Evolutionary conservation across 2,888 invertebrate species (phyloP), one percentile per base, ranked within the genome.

Genomic region (Ctena decussata): DNA sequence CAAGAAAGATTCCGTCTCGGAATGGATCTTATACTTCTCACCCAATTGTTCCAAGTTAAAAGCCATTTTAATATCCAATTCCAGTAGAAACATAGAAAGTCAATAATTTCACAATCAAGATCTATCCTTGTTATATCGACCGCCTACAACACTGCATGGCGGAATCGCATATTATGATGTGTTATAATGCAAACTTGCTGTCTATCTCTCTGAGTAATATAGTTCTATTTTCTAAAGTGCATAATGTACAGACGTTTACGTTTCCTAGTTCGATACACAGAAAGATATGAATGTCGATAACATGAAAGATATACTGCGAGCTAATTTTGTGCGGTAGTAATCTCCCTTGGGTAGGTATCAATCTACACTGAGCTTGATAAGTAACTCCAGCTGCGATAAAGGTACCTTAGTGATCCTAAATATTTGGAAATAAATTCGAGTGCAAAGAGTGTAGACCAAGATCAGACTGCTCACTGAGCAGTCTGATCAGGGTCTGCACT

Each of bases 1-100:
- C 44, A 84, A 37, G 60, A 70, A 84, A n/a, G 76, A 80, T 74
- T 76, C 83, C 3, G 83, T 84, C 30, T 84, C 83, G 6, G 35
- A n/a, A 35, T 84, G 83, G 30, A 84, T 70, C 44, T 84, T 84
- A 44, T 80, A 79, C 32, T 69, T 74, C 39, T 84, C 76, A 30
- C 71, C 72, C 24, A 84, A 71, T 30, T 84, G 53, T 39, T 76
- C n/a, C 30, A 84, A 46, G 70, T 80, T 65, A 49, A 84, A 84
- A 6, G 83, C 79, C 83, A 84, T 84, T 72, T 72, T 46, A 30
- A 72, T 3, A 12, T 37, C 76, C 32, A 12, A 35, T 35, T 35
- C 35, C 12, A 35, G 65, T 21, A 35, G 65, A 65, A 65, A 35
- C 6, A n/a, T n/a, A n/a, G n/a, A n/a, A n/a, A n/a, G 2, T 24